phyloP scores from a whole-genome alignment of 2,797 vertebrate genomes.

The Esox masquinongy region DNA sequence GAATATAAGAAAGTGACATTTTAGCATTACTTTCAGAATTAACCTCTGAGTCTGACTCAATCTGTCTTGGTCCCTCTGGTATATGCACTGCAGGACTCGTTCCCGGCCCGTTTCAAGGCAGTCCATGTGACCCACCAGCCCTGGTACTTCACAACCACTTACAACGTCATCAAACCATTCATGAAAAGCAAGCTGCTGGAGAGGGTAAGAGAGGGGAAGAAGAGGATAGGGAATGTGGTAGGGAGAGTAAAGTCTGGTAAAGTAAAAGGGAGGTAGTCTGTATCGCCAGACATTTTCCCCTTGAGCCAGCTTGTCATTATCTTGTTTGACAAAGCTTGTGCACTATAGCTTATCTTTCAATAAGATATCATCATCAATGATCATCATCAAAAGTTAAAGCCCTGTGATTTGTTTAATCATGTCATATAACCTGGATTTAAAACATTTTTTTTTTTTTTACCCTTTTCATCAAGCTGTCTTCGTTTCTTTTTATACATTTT shows the following conservation, averaged over 20 bases:
- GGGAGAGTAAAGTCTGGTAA: neutral
- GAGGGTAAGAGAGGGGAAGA: conserved; percentile 78
- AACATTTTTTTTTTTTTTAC: too few species aligned
- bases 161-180: conserved; percentile 94
- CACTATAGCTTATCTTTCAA: neutral
- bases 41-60: neutral
- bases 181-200: conserved; percentile 97
- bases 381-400: neutral
- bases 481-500: too few species aligned
- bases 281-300: neutral
- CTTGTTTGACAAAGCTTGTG: neutral
- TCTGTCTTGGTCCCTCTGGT: conserved; percentile 3
- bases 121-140: conserved; percentile 96
- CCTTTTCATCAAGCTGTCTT: too few species aligned
- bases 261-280: neutral
- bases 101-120: conserved; percentile 95
- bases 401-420: too few species aligned
- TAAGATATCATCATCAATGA: neutral
- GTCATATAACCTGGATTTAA: too few species aligned
- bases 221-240: neutral
- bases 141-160: conserved; percentile 99
- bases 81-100: conserved; percentile 84
- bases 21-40: too few species aligned
- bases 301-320: neutral
- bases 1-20: too few species aligned